phyloP scores from a whole-genome alignment of 2,113 vertebrate species.

The Ploceus nigricollis region DNA sequence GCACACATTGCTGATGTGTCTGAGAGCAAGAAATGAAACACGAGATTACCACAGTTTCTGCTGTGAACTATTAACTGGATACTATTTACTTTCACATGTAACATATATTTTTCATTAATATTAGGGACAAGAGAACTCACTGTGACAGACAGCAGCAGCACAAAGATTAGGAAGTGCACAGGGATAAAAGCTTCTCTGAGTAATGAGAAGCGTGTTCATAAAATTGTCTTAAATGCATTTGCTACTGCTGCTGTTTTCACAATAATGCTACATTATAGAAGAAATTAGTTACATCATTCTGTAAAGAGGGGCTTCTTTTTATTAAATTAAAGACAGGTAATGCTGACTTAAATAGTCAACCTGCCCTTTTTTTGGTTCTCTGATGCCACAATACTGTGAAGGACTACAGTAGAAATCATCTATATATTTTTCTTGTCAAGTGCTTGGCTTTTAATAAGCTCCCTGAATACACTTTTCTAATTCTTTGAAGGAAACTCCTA shows the following conservation, averaged over 20 bases:
- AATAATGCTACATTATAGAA: background rate
- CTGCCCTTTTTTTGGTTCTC: constrained; percentile 20
- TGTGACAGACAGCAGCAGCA: background rate
- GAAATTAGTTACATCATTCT: background rate
- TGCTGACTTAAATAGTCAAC: constrained; percentile 61
- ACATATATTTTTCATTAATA: background rate
- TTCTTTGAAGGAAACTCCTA: background rate
- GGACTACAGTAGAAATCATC: constrained; percentile 34
- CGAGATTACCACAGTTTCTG: background rate
- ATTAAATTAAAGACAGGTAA: constrained; percentile 54
- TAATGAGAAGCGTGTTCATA: background rate
- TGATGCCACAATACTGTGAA: constrained; percentile 58
- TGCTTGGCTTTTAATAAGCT: constrained; percentile 7
- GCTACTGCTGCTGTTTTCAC: background rate
- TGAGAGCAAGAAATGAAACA: background rate
- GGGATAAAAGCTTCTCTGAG: background rate
- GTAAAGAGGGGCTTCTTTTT: background rate
- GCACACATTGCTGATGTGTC: background rate
- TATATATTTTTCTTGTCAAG: constrained; percentile 54
- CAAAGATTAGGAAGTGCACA: background rate
- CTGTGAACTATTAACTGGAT: background rate
- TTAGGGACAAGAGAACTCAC: background rate
- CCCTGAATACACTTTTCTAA: background rate
- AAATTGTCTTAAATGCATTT: background rate
- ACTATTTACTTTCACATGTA: background rate